Evolutionary conservation across 2,888 invertebrate genomes (phyloP), one percentile per base, ranked within the genome.

Genomic region (Branchellion lobata): DNA sequence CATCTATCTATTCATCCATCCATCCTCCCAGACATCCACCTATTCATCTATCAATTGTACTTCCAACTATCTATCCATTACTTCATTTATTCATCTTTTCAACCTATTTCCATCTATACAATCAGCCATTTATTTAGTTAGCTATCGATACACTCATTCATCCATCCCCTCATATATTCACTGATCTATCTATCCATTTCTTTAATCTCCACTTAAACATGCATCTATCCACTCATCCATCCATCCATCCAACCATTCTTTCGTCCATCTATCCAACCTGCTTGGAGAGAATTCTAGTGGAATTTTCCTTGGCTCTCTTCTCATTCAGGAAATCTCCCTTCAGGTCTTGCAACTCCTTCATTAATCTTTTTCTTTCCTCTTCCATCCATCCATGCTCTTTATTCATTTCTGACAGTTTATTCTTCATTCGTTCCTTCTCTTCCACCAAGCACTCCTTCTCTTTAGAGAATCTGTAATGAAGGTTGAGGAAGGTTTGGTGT

Each of bases 281-380:
- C 40, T 29, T 24, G 21, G 53, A 2, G n/a, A 85, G 78, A 72
- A 85, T 85, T 47, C 84, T 78, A n/a, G 83, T 78, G 1, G 84
- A 82, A 80, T 86, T 85, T 81, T 86, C 85, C 75, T 85, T 81
- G 3, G 82, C 79, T 78, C 85, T 82, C 83, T 86, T 86, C 3
- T 86, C 86, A 51, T 83, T 81, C 73, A 85, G 85, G 3, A 85
- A 85, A 80, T 86, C 80, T 69, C 83, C 81, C 82, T 84, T 85
- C 80, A 86, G 79, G 24, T 85, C 84, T n/a, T 57, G 11, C 8
- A 18, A 18, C 61, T 57, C 61, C 5, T 5, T 24, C 61, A 57
- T 57, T 5, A 57, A 24, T n/a, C 24, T 57, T n/a, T n/a, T 57
- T n/a, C 24, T 57, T 5, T 57, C 61, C 61, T 57, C 61, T n/a